These are phyloP conservation scores for Galaxea fascicularis DNA, from an alignment of 92 coral and sea anemone species.

Conservation along the genomic window DNA sequence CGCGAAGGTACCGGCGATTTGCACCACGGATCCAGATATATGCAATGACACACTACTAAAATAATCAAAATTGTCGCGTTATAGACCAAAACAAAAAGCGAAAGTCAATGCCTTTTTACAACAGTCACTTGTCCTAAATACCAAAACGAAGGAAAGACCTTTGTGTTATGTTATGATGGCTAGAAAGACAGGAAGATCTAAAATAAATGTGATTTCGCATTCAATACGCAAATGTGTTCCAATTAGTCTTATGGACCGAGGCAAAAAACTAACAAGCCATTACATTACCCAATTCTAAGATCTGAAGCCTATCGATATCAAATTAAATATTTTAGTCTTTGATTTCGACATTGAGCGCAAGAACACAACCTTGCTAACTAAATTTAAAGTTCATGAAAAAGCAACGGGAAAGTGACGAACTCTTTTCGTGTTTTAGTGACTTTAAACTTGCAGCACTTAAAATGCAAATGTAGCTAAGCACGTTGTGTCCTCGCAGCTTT, in stretches of 20 bases:
- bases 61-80: background rate
- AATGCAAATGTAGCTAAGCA: conserved; percentile 28
- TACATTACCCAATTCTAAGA: background rate
- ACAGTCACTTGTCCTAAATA: background rate
- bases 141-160: background rate
- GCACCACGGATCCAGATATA: background rate
- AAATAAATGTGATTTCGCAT: background rate
- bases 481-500: background rate
- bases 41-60: background rate
- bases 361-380: background rate
- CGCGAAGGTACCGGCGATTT: conserved; percentile 6
- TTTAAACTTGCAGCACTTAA: conserved; percentile 4
- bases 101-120: background rate
- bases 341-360: background rate
- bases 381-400: background rate
- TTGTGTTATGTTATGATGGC: background rate
- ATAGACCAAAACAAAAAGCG: background rate
- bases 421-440: conserved; percentile 4
- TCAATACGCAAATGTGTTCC: background rate
- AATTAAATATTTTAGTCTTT: background rate
- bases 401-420: background rate
- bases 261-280: background rate
- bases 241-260: background rate
- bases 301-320: background rate
- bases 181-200: background rate